Conservation (phyloP, 1,140 invertebrate genomes). For the Eumeta japonica region DNA sequence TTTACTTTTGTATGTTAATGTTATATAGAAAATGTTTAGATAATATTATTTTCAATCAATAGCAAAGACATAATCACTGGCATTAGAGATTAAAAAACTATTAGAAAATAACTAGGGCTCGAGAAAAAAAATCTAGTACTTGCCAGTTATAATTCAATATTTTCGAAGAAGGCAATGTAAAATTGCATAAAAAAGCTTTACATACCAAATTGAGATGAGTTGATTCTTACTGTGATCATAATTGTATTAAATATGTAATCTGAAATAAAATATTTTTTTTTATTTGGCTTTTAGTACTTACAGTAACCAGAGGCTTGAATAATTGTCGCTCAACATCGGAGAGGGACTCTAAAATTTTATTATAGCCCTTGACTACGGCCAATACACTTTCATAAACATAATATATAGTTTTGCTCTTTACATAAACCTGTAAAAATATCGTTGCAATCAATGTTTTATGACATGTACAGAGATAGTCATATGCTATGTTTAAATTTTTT, state of each 20-base stretch:
- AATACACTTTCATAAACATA: slow-evolving; percentile 74
- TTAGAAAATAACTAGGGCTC: too few species aligned
- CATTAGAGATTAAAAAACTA: too few species aligned
- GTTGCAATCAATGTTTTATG: background rate
- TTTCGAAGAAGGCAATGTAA: too few species aligned
- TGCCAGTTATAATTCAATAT: too few species aligned
- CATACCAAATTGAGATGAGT: too few species aligned
- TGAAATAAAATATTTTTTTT: slow-evolving; percentile 2
- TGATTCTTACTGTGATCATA: slow-evolving; percentile 2
- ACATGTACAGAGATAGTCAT: background rate
- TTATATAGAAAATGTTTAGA: too few species aligned
- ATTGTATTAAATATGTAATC: too few species aligned
- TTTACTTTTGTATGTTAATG: too few species aligned
- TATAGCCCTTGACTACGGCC: slow-evolving; percentile 75
- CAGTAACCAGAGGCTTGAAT: slow-evolving; percentile 59
- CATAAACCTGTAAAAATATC: slow-evolving; percentile 56
- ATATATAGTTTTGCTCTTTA: slow-evolving; percentile 63
- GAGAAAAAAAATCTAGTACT: too few species aligned
- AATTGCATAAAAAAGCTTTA: too few species aligned
- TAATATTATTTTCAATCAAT: too few species aligned
- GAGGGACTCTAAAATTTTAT: slow-evolving; percentile 68
- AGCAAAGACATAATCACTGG: too few species aligned
- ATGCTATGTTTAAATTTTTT: background rate
- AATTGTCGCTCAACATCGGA: slow-evolving; percentile 61
- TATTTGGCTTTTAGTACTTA: slow-evolving; percentile 19